Evolutionary conservation across 2,888 invertebrate species (phyloP), one percentile per base, ranked within the genome.

Genomic region (Cacoxenus indagator): DNA sequence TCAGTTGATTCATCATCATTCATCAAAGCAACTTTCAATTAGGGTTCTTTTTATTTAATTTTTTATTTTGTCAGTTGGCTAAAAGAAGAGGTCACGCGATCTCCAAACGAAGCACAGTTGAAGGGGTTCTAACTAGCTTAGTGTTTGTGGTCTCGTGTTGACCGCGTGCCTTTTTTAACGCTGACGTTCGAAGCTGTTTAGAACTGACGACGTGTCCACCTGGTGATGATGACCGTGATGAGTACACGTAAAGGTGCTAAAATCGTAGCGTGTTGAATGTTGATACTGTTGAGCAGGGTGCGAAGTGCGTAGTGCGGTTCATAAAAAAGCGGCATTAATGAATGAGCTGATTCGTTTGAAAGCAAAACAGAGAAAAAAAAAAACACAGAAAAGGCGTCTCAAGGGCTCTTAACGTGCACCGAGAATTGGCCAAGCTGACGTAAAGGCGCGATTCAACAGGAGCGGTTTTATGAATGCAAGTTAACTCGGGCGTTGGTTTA

Each of bases 301-400:
- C 31, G 59, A 17, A 11, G 31, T 26, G 27, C 11, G 29, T 1
- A 27, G 26, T 17, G 19, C 14, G 14, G 59, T 26, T 46, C 45
- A 64, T 45, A 45, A n/a, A 45, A 64, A 46, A 46, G 46, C 5
- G 37, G 26, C 43, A 14, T 26, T 62, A 62, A 62, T 62, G 62
- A 62, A 62, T n/a, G n/a, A n/a, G n/a, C n/a, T n/a, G n/a, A n/a
- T n/a, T n/a, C n/a, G n/a, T n/a, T n/a, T n/a, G n/a, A n/a, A n/a
- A n/a, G n/a, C n/a, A n/a, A n/a, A n/a, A n/a, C n/a, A n/a, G n/a
- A n/a, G n/a, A n/a, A n/a, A n/a, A n/a, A n/a, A n/a, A n/a, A n/a
- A 37, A 37, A 37, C 14, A 14, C 2, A 4, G 14, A 37, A 37
- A 11, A 37, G 37, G 37, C 37, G 37, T 37, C 37, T 37, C 37